phyloP scores from a whole-genome alignment of 2,797 vertebrate species.

The Crenichthys baileyi region DNA sequence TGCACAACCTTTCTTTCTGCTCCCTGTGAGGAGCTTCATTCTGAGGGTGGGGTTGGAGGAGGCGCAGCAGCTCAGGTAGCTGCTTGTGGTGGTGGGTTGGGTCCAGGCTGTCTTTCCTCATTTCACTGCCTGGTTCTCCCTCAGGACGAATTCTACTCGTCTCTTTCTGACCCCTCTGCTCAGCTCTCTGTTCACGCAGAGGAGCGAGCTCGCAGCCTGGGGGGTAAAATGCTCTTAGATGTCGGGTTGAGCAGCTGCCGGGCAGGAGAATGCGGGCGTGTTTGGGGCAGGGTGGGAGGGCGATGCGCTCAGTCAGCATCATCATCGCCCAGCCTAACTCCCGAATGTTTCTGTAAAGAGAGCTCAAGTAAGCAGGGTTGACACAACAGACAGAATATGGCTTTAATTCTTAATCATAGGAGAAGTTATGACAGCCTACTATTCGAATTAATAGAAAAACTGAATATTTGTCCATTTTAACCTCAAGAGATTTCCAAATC shows the following conservation, averaged over 20 bases:
- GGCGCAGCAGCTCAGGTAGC: neutral
- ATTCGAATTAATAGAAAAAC: too few relatives aligned
- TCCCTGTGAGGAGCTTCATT: constrained; percentile 73
- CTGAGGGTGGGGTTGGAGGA: constrained; percentile 45
- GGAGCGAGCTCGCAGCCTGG: constrained; percentile 67
- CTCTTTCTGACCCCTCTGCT: constrained; percentile 59
- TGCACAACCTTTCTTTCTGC: constrained; percentile 85
- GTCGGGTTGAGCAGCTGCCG: constrained; percentile 38
- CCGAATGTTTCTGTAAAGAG: constrained; percentile 51
- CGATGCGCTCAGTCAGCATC: constrained; percentile 62
- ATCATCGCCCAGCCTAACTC: constrained; percentile 55
- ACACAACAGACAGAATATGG: neutral
- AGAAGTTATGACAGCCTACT: neutral
- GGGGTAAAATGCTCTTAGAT: constrained; percentile 78
- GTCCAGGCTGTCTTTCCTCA: constrained; percentile 78
- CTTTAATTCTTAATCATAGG: neutral
- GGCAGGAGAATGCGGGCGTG: constrained; percentile 15
- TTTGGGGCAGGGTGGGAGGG: constrained; percentile 61
- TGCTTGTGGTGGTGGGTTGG: constrained; percentile 43
- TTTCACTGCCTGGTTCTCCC: constrained; percentile 85
- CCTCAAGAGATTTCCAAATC: too few relatives aligned
- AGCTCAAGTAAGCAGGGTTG: constrained; percentile 12
- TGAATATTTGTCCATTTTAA: too few relatives aligned
- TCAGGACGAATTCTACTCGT: constrained; percentile 80
- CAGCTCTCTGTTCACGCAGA: constrained; percentile 63